Evolutionary conservation across 2,888 invertebrate species (phyloP), one percentile per base, ranked within the genome.

Genomic region (Holacanthella duospinosa): DNA sequence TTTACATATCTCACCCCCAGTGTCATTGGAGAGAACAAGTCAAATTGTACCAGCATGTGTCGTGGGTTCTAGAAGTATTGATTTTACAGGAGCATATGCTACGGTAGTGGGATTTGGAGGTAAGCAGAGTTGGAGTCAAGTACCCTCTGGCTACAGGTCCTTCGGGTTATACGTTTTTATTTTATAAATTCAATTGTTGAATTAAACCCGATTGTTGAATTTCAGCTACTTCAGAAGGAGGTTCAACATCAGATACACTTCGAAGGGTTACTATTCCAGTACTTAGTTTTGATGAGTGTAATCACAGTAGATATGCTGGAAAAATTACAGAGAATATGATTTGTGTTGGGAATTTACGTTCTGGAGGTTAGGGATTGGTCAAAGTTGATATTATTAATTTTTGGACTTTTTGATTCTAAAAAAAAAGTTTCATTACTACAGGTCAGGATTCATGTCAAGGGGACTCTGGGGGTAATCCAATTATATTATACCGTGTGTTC

Each of bases 41-140:
- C 36, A 21, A 24, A 28, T 59, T 25, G 59, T 59, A n/a, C 59
- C 59, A 43, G 68, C 64, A 12, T 66, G 68, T 48, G 36, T 59
- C 21, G 36, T 43, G 12, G 59, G 25, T 19, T 25, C 43, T 4
- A 59, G 27, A 25, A 28, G 6, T 36, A 6, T 59, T 16, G 59
- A 59, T 28, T 59, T 59, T 48, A 28, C 59, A n/a, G 59, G 59
- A 25, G 25, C 26, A 3, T 21, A 26, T 24, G 59, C 59, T 25
- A 59, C 59, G 3, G 59, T 59, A 2, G 59, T 43, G 2, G 59
- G 59, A 3, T 59, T 29, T n/a, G 59, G 59, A 48, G 48, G 48
- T 48, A 9, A 21, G 21, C 21, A 9, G 36, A 36, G 16, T 12
- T n/a, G n/a, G n/a, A n/a, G n/a, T n/a, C n/a, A n/a, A n/a, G n/a